Conservation (phyloP, 1,140 invertebrate species). For the Neodiprion pinetum region DNA sequence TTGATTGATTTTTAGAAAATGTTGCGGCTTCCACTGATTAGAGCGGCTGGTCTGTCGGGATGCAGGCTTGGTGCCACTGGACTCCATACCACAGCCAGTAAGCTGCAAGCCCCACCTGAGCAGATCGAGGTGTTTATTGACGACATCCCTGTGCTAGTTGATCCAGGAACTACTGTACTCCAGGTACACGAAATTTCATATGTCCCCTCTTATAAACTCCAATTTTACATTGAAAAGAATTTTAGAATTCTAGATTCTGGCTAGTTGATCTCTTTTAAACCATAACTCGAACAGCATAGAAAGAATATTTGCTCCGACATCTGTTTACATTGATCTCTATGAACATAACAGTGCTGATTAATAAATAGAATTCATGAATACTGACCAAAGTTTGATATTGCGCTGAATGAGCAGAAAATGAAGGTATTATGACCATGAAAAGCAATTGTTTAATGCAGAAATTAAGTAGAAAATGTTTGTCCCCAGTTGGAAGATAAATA, state of each 20-base stretch:
- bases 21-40: slow-evolving; percentile 65
- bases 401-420: too few species aligned
- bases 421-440: too few species aligned
- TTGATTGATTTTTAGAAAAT: slow-evolving; percentile 58
- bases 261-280: not conserved
- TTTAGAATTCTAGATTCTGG: slow-evolving; percentile 10
- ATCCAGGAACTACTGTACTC: slow-evolving; percentile 95
- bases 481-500: not conserved
- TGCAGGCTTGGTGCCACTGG: slow-evolving; percentile 38
- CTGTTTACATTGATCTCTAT: too few species aligned
- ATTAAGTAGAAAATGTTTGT: too few species aligned
- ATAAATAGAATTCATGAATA: too few species aligned
- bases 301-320: not conserved
- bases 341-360: too few species aligned
- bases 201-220: not conserved
- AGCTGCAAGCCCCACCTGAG: slow-evolving; percentile 65
- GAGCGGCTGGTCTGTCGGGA: slow-evolving; percentile 49
- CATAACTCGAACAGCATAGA: not conserved
- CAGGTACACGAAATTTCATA: slow-evolving; percentile 72
- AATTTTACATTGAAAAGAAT: slow-evolving; percentile 18
- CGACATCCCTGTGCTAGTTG: slow-evolving; percentile 92
- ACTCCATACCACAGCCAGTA: slow-evolving; percentile 44
- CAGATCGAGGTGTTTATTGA: slow-evolving; percentile 98
- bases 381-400: too few species aligned
- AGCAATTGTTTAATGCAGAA: too few species aligned